A percentile compares a stretch with the other conserved stretches of the same genome.
Conservation (phyloP, 2,113 vertebrate species). For the Guaruba guarouba region DNA sequence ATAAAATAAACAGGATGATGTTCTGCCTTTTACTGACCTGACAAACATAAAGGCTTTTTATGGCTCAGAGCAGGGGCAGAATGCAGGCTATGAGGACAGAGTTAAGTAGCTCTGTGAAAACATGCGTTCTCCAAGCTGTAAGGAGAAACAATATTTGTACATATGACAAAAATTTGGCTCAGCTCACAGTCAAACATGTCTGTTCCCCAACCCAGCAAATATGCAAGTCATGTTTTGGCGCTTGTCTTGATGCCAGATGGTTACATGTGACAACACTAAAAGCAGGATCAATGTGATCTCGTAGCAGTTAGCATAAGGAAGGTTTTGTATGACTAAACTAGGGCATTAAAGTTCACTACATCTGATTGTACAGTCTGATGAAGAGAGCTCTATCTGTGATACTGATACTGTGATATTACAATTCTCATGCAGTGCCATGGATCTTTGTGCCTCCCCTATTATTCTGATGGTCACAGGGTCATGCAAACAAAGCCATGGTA, state of each 20-base stretch:
- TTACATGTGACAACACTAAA: background rate
- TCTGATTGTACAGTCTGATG: background rate
- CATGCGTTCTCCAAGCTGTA: background rate
- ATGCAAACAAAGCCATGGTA: background rate
- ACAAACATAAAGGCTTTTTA: constrained; percentile 44
- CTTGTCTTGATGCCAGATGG: background rate
- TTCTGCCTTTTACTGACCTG: constrained; percentile 48
- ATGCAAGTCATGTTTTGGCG: constrained; percentile 24
- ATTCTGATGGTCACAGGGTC: background rate
- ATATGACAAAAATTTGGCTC: background rate
- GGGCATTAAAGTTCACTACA: background rate
- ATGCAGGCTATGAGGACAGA: background rate
- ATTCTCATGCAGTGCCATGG: background rate
- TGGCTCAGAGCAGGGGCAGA: background rate
- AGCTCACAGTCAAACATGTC: background rate
- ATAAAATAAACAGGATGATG: constrained; percentile 59
- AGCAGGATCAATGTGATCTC: background rate
- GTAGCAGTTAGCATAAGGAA: background rate
- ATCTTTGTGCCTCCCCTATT: background rate
- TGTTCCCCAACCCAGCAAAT: background rate
- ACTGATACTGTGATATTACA: background rate
- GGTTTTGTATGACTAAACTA: background rate
- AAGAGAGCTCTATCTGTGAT: background rate
- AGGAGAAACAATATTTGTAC: background rate
- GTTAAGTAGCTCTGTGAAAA: constrained; percentile 1